phyloP scores from a whole-genome alignment of 2,797 vertebrate genomes.

The Chlorospingus semifuscus region DNA sequence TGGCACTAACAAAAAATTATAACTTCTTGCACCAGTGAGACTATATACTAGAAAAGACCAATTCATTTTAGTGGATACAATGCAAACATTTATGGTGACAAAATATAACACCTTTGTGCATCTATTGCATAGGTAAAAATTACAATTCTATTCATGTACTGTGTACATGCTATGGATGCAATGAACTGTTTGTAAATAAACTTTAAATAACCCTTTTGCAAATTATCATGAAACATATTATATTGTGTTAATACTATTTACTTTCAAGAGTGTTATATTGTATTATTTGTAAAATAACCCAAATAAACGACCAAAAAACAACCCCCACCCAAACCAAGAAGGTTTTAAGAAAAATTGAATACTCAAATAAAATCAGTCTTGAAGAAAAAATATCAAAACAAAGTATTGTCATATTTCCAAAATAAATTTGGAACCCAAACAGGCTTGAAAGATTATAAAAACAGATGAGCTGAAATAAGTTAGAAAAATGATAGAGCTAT shows the following conservation, averaged over 20 bases:
- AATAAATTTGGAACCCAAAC: not conserved
- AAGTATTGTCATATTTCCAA: not conserved
- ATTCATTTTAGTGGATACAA: not conserved
- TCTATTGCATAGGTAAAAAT: not conserved
- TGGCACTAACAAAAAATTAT: not conserved
- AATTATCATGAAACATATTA: not conserved
- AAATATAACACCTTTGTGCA: not conserved
- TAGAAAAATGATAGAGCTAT: not conserved
- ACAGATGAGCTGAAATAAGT: not conserved
- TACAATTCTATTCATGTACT: not conserved
- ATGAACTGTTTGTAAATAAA: not conserved
- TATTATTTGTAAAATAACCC: not conserved
- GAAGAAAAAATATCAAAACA: not conserved
- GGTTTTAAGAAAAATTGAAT: not conserved
- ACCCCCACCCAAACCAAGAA: fast-evolving
- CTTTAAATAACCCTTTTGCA: not conserved
- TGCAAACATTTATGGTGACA: not conserved
- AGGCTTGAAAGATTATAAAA: not conserved
- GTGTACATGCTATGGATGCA: not conserved
- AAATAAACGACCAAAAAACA: fast-evolving
- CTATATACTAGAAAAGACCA: not conserved
- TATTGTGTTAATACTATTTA: not conserved
- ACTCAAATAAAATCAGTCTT: not conserved
- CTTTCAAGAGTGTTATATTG: not conserved
- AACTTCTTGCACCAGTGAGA: not conserved